Conservation (phyloP, 2,888 invertebrate species). For the Listrodromus nycthemerus region DNA sequence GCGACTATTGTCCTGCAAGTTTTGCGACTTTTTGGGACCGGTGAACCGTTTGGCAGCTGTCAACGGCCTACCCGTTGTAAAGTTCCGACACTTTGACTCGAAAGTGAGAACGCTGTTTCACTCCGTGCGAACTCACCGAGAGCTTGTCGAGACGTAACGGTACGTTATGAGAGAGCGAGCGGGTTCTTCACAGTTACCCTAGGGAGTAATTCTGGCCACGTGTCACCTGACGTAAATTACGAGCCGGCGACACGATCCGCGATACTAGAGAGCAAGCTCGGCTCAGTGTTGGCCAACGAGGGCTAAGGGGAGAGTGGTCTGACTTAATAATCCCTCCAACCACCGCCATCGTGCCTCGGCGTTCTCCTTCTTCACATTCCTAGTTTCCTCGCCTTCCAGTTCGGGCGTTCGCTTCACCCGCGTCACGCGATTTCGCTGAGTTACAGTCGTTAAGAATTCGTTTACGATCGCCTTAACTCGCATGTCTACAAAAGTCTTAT, state of each 20-base stretch:
- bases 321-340: constrained; percentile 71
- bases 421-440: constrained; percentile 59
- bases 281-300: constrained; percentile 46
- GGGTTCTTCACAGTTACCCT: constrained; percentile 67
- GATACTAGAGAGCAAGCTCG: constrained; percentile 53
- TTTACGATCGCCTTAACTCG: constrained; percentile 49
- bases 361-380: constrained; percentile 24
- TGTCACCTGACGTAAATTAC: constrained; percentile 70
- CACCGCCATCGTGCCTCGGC: constrained; percentile 27
- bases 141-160: constrained; percentile 23
- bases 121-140: too few species aligned
- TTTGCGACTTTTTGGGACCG: constrained; percentile 6
- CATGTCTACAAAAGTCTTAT: constrained; percentile 32
- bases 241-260: constrained; percentile 68
- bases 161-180: constrained; percentile 32
- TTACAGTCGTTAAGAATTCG: constrained; percentile 61
- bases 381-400: constrained; percentile 30
- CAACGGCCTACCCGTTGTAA: too few species aligned
- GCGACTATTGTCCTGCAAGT: neutral
- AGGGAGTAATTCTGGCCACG: constrained; percentile 67
- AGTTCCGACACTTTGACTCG: neutral
- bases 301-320: constrained; percentile 61
- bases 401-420: constrained; percentile 28
- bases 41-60: neutral
- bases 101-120: too few species aligned